These are phyloP conservation scores for Rhyacophila brunnea DNA, from an alignment of 1,140 invertebrate genomes.

Conservation along the genomic window DNA sequence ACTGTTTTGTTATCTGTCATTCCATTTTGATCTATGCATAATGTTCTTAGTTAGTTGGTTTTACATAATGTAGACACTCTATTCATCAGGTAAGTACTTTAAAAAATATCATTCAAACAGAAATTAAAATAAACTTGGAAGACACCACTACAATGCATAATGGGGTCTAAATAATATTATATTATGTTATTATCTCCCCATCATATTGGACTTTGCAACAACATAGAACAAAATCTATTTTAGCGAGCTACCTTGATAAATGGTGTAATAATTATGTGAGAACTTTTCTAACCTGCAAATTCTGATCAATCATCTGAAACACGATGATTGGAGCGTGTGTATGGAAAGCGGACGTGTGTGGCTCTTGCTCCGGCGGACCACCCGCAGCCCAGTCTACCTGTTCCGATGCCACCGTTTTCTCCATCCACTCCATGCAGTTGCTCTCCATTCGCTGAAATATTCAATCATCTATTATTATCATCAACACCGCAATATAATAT, in stretches of 20 bases:
- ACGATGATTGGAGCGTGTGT: constrained; percentile 93
- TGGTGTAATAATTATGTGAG: neutral
- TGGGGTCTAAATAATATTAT: too few species aligned
- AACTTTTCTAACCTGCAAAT: constrained; percentile 72
- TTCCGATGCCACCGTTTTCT: constrained; percentile 87
- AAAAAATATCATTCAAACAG: too few species aligned
- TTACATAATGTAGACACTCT: too few species aligned
- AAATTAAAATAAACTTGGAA: too few species aligned
- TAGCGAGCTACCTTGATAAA: neutral
- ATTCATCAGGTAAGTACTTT: too few species aligned
- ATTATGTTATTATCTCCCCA: too few species aligned
- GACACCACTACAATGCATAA: too few species aligned
- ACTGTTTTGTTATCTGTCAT: too few species aligned
- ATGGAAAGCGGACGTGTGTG: constrained; percentile 79
- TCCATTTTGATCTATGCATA: too few species aligned
- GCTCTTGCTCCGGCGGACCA: constrained; percentile 74
- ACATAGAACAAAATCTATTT: neutral
- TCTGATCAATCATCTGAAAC: constrained; percentile 98
- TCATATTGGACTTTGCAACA: neutral
- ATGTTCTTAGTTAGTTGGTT: too few species aligned
- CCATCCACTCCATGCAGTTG: constrained; percentile 96
- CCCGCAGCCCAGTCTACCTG: constrained; percentile 81
- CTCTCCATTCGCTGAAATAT: constrained; percentile 81
- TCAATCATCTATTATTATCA: too few species aligned
- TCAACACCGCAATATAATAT: too few species aligned